These are phyloP conservation scores for Doryteuthis pealeii DNA, from an alignment of 1,140 invertebrate genomes.

Conservation along the genomic window DNA sequence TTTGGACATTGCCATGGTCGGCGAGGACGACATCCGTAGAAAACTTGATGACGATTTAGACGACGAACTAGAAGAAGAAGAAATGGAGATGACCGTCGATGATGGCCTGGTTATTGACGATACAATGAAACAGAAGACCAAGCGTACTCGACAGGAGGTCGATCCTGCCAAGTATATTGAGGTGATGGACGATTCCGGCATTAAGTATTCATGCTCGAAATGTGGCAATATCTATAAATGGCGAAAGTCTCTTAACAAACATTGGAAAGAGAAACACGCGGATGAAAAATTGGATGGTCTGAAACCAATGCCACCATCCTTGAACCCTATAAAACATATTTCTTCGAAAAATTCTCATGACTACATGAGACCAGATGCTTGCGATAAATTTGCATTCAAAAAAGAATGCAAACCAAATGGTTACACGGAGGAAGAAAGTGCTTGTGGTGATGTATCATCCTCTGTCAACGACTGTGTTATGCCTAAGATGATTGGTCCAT, in stretches of 20 bases:
- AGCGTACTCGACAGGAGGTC: conserved; percentile 47
- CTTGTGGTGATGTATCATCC: neutral
- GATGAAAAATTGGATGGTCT: conserved; percentile 43
- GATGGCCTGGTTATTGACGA: conserved; percentile 20
- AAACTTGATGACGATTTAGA: conserved; percentile 37
- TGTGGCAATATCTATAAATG: conserved; percentile 61
- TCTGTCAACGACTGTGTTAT: conserved; percentile 26
- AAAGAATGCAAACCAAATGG: neutral
- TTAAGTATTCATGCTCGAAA: conserved; percentile 59
- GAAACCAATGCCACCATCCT: conserved; percentile 35
- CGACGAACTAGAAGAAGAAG: conserved; percentile 37
- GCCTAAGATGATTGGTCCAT: conserved; percentile 50
- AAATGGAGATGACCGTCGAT: conserved; percentile 16
- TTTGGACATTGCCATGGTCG: conserved; percentile 19
- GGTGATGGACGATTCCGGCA: conserved; percentile 50
- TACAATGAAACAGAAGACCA: conserved; percentile 48
- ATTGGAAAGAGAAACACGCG: conserved; percentile 61
- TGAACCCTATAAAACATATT: conserved; percentile 21
- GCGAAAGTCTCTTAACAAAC: conserved; percentile 60
- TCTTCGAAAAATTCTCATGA: neutral
- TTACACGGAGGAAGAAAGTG: neutral
- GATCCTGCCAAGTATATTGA: conserved; percentile 58
- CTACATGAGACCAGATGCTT: neutral
- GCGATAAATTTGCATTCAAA: neutral
- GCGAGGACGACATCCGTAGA: conserved; percentile 34